phyloP scores from a whole-genome alignment of 2,113 vertebrate species.

The Siphamia tubifer region DNA sequence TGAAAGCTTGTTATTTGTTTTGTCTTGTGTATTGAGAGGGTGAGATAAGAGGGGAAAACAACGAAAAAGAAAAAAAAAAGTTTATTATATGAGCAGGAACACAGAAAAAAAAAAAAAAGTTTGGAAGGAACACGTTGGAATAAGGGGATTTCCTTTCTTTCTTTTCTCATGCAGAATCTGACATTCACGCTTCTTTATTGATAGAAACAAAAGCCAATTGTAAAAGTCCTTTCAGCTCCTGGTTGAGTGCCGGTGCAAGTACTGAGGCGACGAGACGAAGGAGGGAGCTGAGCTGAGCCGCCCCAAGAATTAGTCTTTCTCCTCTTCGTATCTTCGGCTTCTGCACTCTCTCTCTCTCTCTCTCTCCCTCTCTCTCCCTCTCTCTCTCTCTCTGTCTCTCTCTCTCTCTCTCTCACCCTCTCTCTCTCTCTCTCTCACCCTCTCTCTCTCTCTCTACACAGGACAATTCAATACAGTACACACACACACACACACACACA shows the following conservation, averaged over 20 bases:
- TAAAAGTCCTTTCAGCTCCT: conserved; percentile 58
- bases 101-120: not conserved
- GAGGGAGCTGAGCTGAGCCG: conserved; percentile 36
- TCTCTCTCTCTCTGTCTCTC: not conserved
- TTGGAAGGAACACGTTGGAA: not conserved
- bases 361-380: no score
- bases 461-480: no score
- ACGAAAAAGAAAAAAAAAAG: not conserved
- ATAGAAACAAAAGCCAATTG: conserved; percentile 62
- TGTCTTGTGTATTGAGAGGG: conserved; percentile 20
- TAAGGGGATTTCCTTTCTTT: not conserved
- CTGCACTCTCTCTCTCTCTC: conserved; percentile 22
- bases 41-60: not conserved
- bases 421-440: not conserved
- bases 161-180: conserved; percentile 28
- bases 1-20: conserved; percentile 45
- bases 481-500: no score
- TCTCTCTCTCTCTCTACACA: not conserved
- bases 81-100: conserved; percentile 1
- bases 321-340: conserved; percentile 41
- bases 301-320: conserved; percentile 60
- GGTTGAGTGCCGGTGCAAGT: conserved; percentile 30
- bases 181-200: conserved; percentile 56
- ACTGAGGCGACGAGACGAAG: conserved; percentile 1
- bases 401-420: not conserved